phyloP scores from a whole-genome alignment of 53 echinoderm and acorn worm species.

The Glandiceps talaboti region DNA sequence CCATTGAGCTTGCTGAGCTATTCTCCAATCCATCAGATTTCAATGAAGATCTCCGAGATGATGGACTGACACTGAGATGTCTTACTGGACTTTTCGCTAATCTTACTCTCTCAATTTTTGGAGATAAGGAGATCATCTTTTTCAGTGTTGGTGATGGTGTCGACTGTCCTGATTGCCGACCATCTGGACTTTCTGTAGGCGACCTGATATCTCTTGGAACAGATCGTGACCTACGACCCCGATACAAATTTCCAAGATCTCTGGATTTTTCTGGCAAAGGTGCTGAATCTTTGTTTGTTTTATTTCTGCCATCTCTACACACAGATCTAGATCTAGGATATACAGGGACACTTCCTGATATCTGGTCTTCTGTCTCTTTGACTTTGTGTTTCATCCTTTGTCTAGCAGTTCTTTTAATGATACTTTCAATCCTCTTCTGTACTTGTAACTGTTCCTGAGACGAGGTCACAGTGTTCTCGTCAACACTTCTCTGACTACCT shows the following conservation, averaged over 20 bases:
- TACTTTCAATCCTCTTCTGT: not conserved
- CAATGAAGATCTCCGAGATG: not conserved
- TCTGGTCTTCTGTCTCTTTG: not conserved
- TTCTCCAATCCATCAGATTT: not conserved
- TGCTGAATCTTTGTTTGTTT: not conserved
- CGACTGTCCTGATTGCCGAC: not conserved
- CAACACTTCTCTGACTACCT: not conserved
- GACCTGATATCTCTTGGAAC: not conserved
- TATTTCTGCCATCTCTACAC: not conserved
- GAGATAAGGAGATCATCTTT: not conserved
- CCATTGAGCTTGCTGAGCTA: not conserved
- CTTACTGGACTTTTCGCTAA: not conserved
- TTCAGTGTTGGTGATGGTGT: not conserved
- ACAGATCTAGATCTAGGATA: not conserved
- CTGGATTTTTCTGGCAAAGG: not conserved
- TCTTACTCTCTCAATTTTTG: not conserved
- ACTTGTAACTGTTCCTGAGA: not conserved
- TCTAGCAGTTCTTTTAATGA: not conserved
- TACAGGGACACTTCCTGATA: not conserved
- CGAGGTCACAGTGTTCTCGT: not conserved
- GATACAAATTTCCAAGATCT: not conserved
- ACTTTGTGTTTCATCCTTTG: not conserved
- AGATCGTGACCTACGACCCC: not conserved
- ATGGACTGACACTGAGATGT: not conserved
- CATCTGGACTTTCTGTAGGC: not conserved